Base-by-base conservation (phyloP, 2,888 invertebrate species). In the Brachypalpus laphriformis region DNA sequence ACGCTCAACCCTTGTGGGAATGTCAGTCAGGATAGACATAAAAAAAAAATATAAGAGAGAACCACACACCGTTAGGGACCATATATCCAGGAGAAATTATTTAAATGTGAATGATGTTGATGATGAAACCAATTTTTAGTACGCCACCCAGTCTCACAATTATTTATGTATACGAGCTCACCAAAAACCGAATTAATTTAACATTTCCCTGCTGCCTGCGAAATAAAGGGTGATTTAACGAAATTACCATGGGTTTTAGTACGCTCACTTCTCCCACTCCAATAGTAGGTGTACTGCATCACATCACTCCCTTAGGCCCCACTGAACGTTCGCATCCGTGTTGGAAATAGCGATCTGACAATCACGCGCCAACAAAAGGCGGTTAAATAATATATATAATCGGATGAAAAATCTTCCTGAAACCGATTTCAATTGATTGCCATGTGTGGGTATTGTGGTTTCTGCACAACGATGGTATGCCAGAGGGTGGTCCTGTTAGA, bases 101-200 rank as follows among this genome's bases (percentile, higher is more conserved):
- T 82, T 77, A 77, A 77, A 82, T 61, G 34, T 51, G 63, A 75
- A 71, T 77, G 59, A 74, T 66, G 74, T 61, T 57, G 74, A 51
- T 70, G 82, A 56, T 47, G 61, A 74, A 40, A 71, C 63, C 42
- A 47, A 63, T 70, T 76, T 75, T 45, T 56, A 22, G 57, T 45
- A 37, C 18, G 61, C 34, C 42, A 25, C 31, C 45, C 25, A n/a
- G 14, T 7, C 25, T 77, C 7, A 49, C 51, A 76, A 61, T 81
- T 70, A 75, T 68, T 66, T 61, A 68, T 72, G 47, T 51, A 16
- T 49, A 59, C 42, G 28, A 37, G 20, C 49, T 22, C 16, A 6
- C 18, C n/a, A 47, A 65, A 57, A 59, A 40, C 37, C 71, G 51
- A 72, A 66, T 72, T 82, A 77, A 77, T 77, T 75, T 63, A 81